These are phyloP conservation scores for Microcebus murinus DNA, from an alignment of 2,113 vertebrate genomes.

Conservation along the genomic window DNA sequence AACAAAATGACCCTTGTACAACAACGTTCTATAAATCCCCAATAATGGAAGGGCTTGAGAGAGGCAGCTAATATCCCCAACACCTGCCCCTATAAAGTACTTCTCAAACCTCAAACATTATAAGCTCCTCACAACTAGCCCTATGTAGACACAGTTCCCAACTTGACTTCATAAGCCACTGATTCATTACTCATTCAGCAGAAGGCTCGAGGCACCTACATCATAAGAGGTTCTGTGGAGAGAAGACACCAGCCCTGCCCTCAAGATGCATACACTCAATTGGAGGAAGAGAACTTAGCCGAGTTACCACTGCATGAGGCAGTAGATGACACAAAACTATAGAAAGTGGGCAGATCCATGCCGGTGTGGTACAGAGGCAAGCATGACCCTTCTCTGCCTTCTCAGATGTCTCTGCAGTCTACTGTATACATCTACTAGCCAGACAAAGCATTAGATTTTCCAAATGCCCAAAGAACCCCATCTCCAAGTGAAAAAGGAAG, in stretches of 20 bases:
- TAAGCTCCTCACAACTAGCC: background rate
- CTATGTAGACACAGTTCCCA: background rate
- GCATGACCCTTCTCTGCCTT: background rate
- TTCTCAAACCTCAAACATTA: background rate
- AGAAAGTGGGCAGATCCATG: background rate
- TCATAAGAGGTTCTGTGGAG: background rate
- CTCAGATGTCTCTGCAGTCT: background rate
- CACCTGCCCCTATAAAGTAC: background rate
- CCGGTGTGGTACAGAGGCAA: background rate
- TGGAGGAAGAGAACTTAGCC: background rate
- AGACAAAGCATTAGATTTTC: background rate
- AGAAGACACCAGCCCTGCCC: background rate
- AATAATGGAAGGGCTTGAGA: background rate
- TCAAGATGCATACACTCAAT: background rate
- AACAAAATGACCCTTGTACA: background rate
- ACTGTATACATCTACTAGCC: background rate
- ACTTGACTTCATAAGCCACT: background rate
- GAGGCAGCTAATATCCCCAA: background rate
- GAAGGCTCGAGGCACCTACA: background rate
- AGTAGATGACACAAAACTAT: background rate
- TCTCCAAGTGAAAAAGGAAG: background rate
- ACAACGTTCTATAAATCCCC: background rate
- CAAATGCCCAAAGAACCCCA: background rate
- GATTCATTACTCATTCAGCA: background rate
- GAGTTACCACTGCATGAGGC: background rate